Base-by-base conservation (phyloP, 2,113 vertebrate genomes). In the Upupa epops region DNA sequence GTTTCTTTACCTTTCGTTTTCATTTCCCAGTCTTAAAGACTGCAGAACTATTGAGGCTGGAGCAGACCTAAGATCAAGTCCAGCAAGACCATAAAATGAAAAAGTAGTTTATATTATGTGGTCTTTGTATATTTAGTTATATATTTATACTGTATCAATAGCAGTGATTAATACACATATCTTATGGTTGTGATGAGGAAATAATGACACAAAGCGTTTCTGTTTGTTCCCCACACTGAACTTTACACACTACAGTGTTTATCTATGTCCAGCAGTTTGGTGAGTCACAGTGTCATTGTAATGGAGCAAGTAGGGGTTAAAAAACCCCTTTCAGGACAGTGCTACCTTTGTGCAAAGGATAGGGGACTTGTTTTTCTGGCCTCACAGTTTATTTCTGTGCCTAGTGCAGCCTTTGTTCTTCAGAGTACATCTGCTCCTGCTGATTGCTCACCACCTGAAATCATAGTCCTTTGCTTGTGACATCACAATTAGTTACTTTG, bases 371-470 rank as follows among this genome's bases (percentile, higher is more conserved):
- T 96, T 97, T 95, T 96, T 94, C 73, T 93, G 94, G 75, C 76
- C 45, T 89, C 82, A 79, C 45, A 48, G 94, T 96, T 97, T 97
- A 96, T 95, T 96, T 77, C 91, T 92, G 0, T 95, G 91, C 76
- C 76, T 95, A 90, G 92, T 89, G 95, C 68, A 91, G 82, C 92
- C 93, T 97, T 96, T 96, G 95, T 97, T 96, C 95, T 95, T 93
- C 25, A 19, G 66, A 94, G 55, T 94, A 93, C 96, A 97, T 96
- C 96, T 96, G 96, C 60, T 96, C 96, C 96, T 96, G 96, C 96
- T 97, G 96, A 91, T 96, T 94, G 70, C 95, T 94, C 92, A 95
- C 96, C 96, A 97, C 93, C 96, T 96, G 96, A 97, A 97, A 97
- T 96, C 96, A 97, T 96, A 97, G 94, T 84, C 90, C 66, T 94